Percentiles rank a stretch among this genome's conserved stretches.
Conservation (phyloP, 2,888 invertebrate species). For the Lycocerus yunnanus region DNA sequence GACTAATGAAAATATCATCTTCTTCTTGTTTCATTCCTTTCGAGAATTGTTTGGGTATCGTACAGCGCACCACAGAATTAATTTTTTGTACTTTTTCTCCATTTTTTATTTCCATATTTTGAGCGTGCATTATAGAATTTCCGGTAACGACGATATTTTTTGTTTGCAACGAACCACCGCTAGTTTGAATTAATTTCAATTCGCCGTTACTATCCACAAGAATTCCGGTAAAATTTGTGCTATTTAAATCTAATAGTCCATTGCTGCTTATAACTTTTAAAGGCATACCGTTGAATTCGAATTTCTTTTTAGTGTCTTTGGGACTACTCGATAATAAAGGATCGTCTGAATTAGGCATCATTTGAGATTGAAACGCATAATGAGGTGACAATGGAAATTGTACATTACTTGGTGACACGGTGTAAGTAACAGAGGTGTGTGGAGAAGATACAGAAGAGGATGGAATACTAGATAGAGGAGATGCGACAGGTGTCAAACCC, state of each 20-base stretch:
- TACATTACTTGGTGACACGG: conserved; percentile 50
- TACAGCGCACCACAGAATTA: conserved; percentile 45
- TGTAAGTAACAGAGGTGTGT: conserved; percentile 51
- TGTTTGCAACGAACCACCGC: conserved; percentile 54
- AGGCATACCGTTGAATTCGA: conserved; percentile 61
- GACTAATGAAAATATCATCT: conserved; percentile 78
- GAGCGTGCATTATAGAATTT: conserved; percentile 17
- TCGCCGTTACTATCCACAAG: conserved; percentile 66
- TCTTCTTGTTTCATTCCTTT: conserved; percentile 65
- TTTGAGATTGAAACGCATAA: conserved; percentile 72
- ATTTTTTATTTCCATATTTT: conserved; percentile 40
- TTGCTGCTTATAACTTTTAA: conserved; percentile 61
- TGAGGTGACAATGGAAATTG: conserved; percentile 54
- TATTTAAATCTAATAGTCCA: conserved; percentile 61
- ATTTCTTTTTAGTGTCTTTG: conserved; percentile 66
- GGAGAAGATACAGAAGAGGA: conserved; percentile 47
- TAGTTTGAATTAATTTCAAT: conserved; percentile 64
- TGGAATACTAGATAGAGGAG: conserved; percentile 53
- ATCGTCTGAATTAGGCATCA: conserved; percentile 88
- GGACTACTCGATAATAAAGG: conserved; percentile 83
- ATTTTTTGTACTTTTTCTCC: conserved; percentile 44
- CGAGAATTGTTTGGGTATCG: conserved; percentile 47
- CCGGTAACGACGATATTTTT: conserved; percentile 53
- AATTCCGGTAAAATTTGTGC: conserved; percentile 62
- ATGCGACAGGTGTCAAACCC: conserved; percentile 62